phyloP scores from a whole-genome alignment of 2,797 vertebrate genomes.

The Enteromius mattozi region DNA sequence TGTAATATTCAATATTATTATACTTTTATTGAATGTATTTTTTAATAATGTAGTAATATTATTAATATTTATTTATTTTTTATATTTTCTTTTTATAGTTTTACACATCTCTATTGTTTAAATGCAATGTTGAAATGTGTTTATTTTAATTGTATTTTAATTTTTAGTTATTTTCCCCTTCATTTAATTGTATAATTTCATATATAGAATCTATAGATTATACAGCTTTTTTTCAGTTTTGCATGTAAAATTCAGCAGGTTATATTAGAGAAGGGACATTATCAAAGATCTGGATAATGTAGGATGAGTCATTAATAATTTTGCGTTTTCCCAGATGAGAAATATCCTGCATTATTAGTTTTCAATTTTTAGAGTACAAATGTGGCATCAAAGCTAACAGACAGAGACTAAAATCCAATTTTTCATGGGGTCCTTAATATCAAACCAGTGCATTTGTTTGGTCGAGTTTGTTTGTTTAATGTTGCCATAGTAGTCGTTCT shows the following conservation, averaged over 20 bases:
- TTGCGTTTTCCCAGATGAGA: background rate
- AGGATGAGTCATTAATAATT: background rate
- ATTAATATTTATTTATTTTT: background rate
- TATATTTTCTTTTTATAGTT: no score
- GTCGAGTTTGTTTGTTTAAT: slow-evolving; percentile 42
- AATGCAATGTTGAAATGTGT: no score
- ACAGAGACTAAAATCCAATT: background rate
- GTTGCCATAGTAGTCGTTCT: slow-evolving; percentile 47
- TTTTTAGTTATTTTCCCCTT: background rate
- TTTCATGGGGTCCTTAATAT: background rate
- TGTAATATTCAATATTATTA: background rate
- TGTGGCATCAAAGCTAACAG: background rate
- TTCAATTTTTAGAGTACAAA: background rate
- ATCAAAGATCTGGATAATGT: background rate
- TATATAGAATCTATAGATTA: background rate
- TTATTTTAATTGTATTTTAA: background rate
- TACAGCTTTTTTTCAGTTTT: background rate
- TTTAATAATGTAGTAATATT: background rate
- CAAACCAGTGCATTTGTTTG: background rate
- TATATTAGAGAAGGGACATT: background rate
- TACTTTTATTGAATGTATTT: background rate
- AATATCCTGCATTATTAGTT: background rate
- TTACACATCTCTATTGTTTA: no score
- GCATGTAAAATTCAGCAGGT: background rate
- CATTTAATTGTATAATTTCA: background rate